phyloP scores from a whole-genome alignment of 2,888 invertebrate species.

The Morpho helenor region DNA sequence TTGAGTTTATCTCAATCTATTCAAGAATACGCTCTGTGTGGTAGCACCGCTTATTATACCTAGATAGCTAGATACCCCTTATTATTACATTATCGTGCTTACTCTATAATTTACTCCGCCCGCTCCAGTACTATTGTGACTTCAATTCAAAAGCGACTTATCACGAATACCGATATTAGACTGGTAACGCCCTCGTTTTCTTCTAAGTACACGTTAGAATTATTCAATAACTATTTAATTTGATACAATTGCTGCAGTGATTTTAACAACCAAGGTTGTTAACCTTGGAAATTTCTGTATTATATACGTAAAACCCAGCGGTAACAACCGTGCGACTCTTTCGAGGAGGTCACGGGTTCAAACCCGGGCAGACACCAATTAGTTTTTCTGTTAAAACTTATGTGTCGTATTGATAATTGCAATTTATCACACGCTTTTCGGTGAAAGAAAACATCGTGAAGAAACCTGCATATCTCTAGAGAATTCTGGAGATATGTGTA shows the following conservation, averaged over 20 bases:
- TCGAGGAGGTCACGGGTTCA: too few species aligned
- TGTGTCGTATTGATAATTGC: too few species aligned
- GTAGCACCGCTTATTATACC: background rate
- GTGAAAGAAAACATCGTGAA: too few species aligned
- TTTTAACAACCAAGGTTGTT: conserved; percentile 7
- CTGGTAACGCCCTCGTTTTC: conserved; percentile 17
- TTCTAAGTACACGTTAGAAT: conserved; percentile 9
- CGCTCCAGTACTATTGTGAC: conserved; percentile 42
- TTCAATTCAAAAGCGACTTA: conserved; percentile 56
- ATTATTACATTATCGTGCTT: conserved; percentile 61
- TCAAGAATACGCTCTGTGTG: background rate
- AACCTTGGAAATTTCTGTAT: too few species aligned
- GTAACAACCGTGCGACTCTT: too few species aligned
- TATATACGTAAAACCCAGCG: too few species aligned
- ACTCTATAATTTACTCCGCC: conserved; percentile 22
- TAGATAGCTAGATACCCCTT: conserved; percentile 27
- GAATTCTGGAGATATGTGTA: too few species aligned
- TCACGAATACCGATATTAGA: conserved; percentile 46
- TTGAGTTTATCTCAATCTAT: too few species aligned
- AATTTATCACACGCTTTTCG: too few species aligned
- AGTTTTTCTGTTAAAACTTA: too few species aligned
- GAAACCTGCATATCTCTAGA: too few species aligned
- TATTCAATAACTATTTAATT: conserved; percentile 13
- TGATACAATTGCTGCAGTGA: conserved; percentile 9
- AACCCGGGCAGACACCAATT: too few species aligned